These are phyloP conservation scores for Microctenopoma steveboyesi DNA, from an alignment of 2,797 vertebrate species.

Conservation along the genomic window DNA sequence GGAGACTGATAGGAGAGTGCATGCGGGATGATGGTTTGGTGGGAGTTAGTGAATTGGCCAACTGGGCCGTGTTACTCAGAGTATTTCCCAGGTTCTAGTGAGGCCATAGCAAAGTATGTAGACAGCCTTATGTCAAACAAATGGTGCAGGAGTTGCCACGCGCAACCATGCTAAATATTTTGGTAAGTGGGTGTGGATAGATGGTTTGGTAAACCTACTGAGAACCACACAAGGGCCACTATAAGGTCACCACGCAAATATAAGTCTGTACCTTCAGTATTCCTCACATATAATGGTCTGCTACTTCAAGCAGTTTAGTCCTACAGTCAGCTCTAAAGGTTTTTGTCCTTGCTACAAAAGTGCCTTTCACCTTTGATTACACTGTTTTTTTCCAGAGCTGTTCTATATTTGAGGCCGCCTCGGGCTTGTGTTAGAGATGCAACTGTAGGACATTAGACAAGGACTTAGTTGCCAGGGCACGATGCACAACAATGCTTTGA, in stretches of 20 bases:
- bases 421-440: constrained; percentile 62
- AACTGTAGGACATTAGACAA: constrained; percentile 79
- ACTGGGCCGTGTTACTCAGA: not conserved
- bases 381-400: constrained; percentile 37
- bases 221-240: not conserved
- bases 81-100: not conserved
- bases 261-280: not conserved
- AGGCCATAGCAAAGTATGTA: not conserved
- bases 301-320: constrained; percentile 6
- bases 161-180: too few relatives aligned
- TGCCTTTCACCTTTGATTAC: constrained; percentile 40
- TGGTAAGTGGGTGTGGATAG: not conserved
- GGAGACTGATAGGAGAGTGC: not conserved
- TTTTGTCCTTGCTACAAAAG: constrained; percentile 9
- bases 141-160: not conserved
- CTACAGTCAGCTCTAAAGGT: not conserved
- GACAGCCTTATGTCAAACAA: not conserved
- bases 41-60: not conserved
- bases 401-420: constrained; percentile 53
- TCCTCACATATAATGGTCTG: not conserved
- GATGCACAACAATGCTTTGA: constrained; percentile 78
- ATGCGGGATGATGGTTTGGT: not conserved
- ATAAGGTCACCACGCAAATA: not conserved
- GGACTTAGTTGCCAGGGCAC: constrained; percentile 69
- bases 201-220: constrained; percentile 1